phyloP scores from a whole-genome alignment of 1,140 invertebrate genomes.

The Oryctes rhinoceros region DNA sequence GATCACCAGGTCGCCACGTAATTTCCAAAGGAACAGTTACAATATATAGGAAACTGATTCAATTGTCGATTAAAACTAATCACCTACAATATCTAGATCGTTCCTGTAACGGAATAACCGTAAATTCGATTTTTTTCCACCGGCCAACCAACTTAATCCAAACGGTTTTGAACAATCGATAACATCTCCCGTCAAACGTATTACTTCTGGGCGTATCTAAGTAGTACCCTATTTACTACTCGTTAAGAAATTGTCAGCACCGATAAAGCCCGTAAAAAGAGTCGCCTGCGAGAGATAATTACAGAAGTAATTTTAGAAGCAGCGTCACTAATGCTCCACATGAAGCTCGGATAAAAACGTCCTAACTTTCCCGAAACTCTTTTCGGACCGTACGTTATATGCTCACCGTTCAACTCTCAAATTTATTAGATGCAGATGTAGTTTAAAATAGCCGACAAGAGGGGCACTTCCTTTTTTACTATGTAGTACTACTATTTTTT shows the following conservation, averaged over 20 bases:
- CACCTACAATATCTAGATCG: too few relatives aligned
- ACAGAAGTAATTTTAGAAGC: slow-evolving; percentile 8
- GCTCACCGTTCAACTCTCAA: neutral
- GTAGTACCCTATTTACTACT: neutral
- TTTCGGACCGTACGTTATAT: neutral
- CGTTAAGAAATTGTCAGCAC: slow-evolving; percentile 1
- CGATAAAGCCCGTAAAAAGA: slow-evolving; percentile 1
- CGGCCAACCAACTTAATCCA: too few relatives aligned
- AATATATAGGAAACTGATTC: too few relatives aligned
- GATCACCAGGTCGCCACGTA: too few relatives aligned
- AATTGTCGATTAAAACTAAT: too few relatives aligned
- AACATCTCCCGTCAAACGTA: neutral
- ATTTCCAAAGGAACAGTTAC: too few relatives aligned
- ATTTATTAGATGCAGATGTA: slow-evolving; percentile 22
- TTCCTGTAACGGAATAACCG: too few relatives aligned
- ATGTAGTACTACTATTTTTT: neutral
- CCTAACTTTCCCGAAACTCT: neutral
- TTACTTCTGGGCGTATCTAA: neutral
- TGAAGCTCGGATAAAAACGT: neutral
- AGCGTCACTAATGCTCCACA: slow-evolving; percentile 14
- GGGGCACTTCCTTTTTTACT: slow-evolving; percentile 7
- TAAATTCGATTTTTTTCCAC: too few relatives aligned
- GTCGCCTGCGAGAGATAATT: neutral
- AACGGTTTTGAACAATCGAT: too few relatives aligned
- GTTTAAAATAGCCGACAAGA: neutral